Base-by-base conservation (phyloP, 2,888 invertebrate genomes). In the Oscheius sp. region DNA sequence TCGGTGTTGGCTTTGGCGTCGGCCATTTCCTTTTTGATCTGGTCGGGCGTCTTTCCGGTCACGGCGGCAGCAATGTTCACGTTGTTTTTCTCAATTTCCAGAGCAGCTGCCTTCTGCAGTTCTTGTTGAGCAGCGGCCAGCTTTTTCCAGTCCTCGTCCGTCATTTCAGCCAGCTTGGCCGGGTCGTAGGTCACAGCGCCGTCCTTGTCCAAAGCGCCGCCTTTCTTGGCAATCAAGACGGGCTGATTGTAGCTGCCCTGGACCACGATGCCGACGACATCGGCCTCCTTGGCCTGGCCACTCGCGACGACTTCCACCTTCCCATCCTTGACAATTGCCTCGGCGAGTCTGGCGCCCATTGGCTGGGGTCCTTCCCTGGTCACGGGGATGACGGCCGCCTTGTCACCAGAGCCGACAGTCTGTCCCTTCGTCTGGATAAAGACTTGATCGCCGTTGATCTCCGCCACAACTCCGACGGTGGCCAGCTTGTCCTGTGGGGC, bases 361-460 rank as follows among this genome's bases (percentile, higher is more conserved):
- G 70, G 18, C 18, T 52, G 49, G 49, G 61, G 46, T 29, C 70
- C 70, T 9, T 70, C 70, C 21, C 46, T 43, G n/a, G 70, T 70
- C n/a, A 43, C 43, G 23, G 59, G 25, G 16, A 70, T 29, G n/a
- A 21, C 35, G 9, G 69, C 55, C 12, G 69, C 69, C 58, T 35
- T 45, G 29, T 70, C 70, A 25, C 70, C 70, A 25, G 70, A 70
- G 18, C 70, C 70, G 61, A 70, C 59, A 29, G 70, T 61, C 35
- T 59, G 70, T 70, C 70, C 70, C 46, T 70, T 70, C 9, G 59
- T 70, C 61, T 70, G 70, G 0, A 70, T 25, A 23, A 70, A 70
- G 12, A 29, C n/a, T 0, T 6, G 13, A n/a, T 46, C 49, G n/a
- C 59, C 59, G 7, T 70, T 29, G 1, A 46, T 29, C 21, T 45